Conservation (phyloP, 2,888 invertebrate species). For the Apamea anceps region DNA sequence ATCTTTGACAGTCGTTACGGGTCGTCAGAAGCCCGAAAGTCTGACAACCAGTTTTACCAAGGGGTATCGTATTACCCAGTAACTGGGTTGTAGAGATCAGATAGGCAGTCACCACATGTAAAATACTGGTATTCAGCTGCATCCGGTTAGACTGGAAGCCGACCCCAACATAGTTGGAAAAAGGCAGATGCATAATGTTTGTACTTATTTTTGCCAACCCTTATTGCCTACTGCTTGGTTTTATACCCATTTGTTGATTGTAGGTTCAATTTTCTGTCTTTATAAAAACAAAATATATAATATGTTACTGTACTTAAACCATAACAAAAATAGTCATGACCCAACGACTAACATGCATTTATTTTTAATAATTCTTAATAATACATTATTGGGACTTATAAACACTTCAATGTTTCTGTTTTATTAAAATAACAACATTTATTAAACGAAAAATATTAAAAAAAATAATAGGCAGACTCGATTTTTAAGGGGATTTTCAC, state of each 20-base stretch:
- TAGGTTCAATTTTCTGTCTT: background rate
- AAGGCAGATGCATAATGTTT: background rate
- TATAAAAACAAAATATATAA: background rate
- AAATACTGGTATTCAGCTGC: too few species aligned
- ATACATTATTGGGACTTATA: slow-evolving; percentile 54
- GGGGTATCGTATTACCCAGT: background rate
- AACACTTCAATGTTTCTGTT: slow-evolving; percentile 35
- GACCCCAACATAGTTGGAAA: background rate
- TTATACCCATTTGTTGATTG: background rate
- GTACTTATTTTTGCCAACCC: background rate
- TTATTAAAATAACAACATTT: slow-evolving; percentile 59
- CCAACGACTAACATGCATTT: slow-evolving; percentile 12
- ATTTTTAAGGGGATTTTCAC: slow-evolving; percentile 67
- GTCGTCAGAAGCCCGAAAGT: background rate
- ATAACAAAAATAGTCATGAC: slow-evolving; percentile 18
- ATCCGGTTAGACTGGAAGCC: too few species aligned
- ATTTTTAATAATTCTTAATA: slow-evolving; percentile 44
- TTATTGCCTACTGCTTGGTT: background rate
- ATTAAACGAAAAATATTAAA: slow-evolving; percentile 66
- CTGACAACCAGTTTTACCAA: background rate
- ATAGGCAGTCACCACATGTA: background rate
- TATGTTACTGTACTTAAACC: background rate
- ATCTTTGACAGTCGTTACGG: background rate
- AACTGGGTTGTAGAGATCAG: background rate
- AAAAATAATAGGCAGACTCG: slow-evolving; percentile 75